Conservation (phyloP, 2,888 invertebrate genomes). For the Drosophila sordidula region DNA sequence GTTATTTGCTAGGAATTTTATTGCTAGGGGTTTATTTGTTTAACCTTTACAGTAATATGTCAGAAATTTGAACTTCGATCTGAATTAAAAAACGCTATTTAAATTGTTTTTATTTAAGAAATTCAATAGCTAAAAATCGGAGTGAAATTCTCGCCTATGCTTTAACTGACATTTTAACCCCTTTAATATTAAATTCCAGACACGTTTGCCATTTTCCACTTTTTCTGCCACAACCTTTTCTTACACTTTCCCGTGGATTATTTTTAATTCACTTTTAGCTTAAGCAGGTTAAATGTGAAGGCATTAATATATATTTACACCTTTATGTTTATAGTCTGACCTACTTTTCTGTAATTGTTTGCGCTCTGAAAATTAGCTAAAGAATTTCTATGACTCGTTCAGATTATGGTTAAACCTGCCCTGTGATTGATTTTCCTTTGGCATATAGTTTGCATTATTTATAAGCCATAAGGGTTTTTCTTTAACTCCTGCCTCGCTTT, state of each 20-base stretch:
- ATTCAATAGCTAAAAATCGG: background rate
- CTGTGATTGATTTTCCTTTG: conserved; percentile 34
- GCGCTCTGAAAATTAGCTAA: conserved; percentile 4
- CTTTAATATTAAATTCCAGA: conserved; percentile 1
- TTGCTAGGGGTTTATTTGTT: conserved; percentile 18
- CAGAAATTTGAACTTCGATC: background rate
- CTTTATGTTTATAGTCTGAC: conserved; percentile 19
- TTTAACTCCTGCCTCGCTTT: background rate
- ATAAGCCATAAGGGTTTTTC: background rate
- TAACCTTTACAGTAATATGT: conserved; percentile 18
- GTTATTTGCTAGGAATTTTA: conserved; percentile 22
- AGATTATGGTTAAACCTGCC: conserved; percentile 15
- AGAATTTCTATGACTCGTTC: conserved; percentile 2
- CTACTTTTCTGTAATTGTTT: conserved; percentile 13
- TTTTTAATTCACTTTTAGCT: background rate
- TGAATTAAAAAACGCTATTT: no score
- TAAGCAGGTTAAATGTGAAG: conserved; percentile 9
- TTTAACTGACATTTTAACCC: background rate
- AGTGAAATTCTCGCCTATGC: background rate
- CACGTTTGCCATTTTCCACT: no score
- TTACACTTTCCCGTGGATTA: background rate
- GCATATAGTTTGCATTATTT: conserved; percentile 8
- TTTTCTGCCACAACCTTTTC: background rate
- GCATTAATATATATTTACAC: conserved; percentile 7
- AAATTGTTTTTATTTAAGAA: no score